Evolutionary conservation across 1,140 invertebrate genomes (phyloP), one percentile per base, ranked within the genome.

Genomic region (Lepidurus arcticus): DNA sequence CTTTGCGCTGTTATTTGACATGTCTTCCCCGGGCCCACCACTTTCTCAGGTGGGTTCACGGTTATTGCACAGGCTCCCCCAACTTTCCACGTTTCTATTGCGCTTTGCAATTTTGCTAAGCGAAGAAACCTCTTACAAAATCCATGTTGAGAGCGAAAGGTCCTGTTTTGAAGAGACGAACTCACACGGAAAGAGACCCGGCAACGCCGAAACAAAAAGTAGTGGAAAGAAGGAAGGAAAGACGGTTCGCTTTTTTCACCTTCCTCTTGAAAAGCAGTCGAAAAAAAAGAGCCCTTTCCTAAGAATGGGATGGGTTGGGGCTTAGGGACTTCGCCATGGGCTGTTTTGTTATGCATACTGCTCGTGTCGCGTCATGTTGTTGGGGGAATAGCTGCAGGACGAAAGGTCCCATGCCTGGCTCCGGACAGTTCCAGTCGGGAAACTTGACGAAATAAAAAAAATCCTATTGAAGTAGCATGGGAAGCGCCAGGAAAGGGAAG

Each of bases 401-500:
- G 16, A 21, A 65, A 16, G 53, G 21, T 13, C 53, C 53, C 53
- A 65, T 65, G 53, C 13, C 53, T 6, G 53, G 53, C 53, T 7
- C 45, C 53, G 53, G 53, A 65, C 53, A 65, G 16, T 65, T 13
- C 21, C 53, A 65, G 53, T 65, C 53, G 53, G 53, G 53, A 16
- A 9, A 21, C 16, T n/a, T n/a, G 21, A 65, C 1, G 45, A 16
- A 7, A 21, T 13, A 65, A 78, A 53, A 9, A 65, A 77, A 45
- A 45, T 1, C 5, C 8, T 44, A 1, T 42, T 21, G 47, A 21
- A 53, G 76, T 45, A 77, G 44, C 43, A 45, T n/a, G 78, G 53
- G 78, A 77, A 78, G 76, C 13, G 78, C 24, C 73, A 76, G 44
- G 44, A 79, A 80, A 73, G 74, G 42, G 44, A 26, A 44, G 73